Evolutionary conservation across 2,797 vertebrate species (phyloP), one percentile per base, ranked within the genome.

Genomic region (Trachurus trachurus): DNA sequence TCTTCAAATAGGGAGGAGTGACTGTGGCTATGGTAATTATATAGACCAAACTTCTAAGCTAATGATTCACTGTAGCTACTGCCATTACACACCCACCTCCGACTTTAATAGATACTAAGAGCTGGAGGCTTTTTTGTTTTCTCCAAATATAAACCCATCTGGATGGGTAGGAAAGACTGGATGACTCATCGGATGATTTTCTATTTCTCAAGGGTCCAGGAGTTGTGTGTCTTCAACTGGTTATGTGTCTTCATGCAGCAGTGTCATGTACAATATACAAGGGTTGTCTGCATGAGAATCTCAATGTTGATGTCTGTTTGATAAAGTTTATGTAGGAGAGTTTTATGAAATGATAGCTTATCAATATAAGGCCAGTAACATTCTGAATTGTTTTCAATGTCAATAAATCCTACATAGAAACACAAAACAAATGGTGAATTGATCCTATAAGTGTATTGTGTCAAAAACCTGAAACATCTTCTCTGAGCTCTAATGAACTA

Each of bases 131-230:
- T 78, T 82, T 64, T 74, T 68, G 39, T 75, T 54, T 81, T 69
- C 52, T 86, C 62, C 78, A 83, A 84, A 89, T 84, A 85, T 84
- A 74, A 87, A 86, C 71, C 68, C 72, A 65, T 69, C 62, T 65
- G 67, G 65, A 69, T 76, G 73, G 37, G 67, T 47, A 57, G 56
- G 61, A 71, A 80, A 72, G 76, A 71, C 10, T 17, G 66, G 65
- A 76, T 90, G 88, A 90, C 65, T 90, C 90, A 90, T 83, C 76
- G 67, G 61, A 83, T 80, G 66, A 81, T 69, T 82, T 86, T 76
- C 34, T 68, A 29, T 75, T 66, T 66, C 78, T 71, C 40, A 3
- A 60, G 71, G 74, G 76, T 80, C 19, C 16, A 45, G 60, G 76
- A 81, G 74, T 67, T 74, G 42, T 58, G 78, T 58, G 79, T 60